Evolutionary conservation across 2,888 invertebrate species (phyloP), one percentile per base, ranked within the genome.

Genomic region (Carpatolechia fugitivella): DNA sequence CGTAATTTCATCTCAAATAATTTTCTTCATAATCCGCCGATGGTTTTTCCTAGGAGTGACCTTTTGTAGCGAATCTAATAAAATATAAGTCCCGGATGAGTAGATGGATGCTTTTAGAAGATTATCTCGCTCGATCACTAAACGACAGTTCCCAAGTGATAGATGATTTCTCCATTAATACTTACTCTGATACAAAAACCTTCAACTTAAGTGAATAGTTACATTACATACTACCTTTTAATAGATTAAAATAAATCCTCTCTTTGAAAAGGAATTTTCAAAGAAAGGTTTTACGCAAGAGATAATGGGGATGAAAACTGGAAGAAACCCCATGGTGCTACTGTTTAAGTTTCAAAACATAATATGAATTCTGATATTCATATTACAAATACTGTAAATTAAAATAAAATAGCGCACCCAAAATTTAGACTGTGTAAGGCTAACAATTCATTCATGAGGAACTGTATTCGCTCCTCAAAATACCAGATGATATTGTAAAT

Each of bases 41-140:
- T 41, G 11, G 20, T 14, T 4, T 14, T 18, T 18, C 18, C 10
- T 18, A 1, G 2, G 14, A 18, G 10, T 41, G 11, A 11, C 29
- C 13, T 44, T 44, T 44, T 44, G 18, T 35, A 49, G 13, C 1
- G 35, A 49, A 49, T 35, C 40, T 40, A 49, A 54, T 54, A 54
- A 54, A 41, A 41, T 40, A 36, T 20, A 35, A 49, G 63, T 62
- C 64, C 54, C 29, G 16, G 44, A 36, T 56, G 58, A 46, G 35
- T 35, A 66, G 61, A 69, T 68, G 63, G 62, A 72, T 64, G 70
- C 74, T 74, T 71, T 74, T 70, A 74, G 65, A 58, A 65, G 71
- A 74, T 74, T 74, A 71, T 73, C 66, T 63, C 68, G 57, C 65
- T 73, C 74, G 61, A 74, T 74, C 72, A 72, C 70, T 54, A 62